Conservation (phyloP, 2,888 invertebrate genomes). For the Tinea trinotella region DNA sequence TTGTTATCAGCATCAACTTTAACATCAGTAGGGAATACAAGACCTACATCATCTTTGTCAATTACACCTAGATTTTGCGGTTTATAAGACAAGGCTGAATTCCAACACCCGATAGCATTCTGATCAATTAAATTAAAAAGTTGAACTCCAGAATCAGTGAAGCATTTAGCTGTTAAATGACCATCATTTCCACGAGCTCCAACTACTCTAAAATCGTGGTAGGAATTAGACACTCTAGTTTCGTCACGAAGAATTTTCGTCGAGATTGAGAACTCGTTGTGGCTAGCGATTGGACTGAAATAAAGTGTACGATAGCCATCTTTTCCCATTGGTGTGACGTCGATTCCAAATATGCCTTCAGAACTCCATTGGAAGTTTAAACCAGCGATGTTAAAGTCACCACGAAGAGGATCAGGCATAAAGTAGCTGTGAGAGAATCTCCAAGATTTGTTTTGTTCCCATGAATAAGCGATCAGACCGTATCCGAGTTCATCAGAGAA, state of each 20-base stretch:
- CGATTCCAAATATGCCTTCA: conserved; percentile 86
- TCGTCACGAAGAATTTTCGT: conserved; percentile 81
- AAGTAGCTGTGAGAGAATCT: conserved; percentile 84
- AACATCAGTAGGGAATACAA: conserved; percentile 85
- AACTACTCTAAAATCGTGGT: conserved; percentile 78
- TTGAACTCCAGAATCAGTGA: conserved; percentile 82
- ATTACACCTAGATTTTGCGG: conserved; percentile 78
- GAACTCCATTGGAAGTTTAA: conserved; percentile 89
- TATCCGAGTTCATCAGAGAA: conserved; percentile 88
- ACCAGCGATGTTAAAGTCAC: conserved; percentile 84
- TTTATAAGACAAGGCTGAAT: conserved; percentile 75
- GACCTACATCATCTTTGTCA: conserved; percentile 81
- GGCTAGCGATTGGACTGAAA: conserved; percentile 85
- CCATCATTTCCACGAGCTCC: conserved; percentile 77
- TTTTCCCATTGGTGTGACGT: conserved; percentile 75
- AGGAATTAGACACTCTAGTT: conserved; percentile 76
- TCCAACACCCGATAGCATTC: conserved; percentile 89
- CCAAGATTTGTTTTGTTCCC: conserved; percentile 84
- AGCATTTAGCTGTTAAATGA: conserved; percentile 81
- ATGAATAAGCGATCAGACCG: conserved; percentile 85
- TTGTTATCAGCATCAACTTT: conserved; percentile 81
- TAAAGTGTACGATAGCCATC: conserved; percentile 81
- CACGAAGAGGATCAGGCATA: conserved; percentile 84
- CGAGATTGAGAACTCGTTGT: conserved; percentile 84
- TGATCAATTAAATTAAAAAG: conserved; percentile 85